These are phyloP conservation scores for Onthophagus sagittarius DNA, from an alignment of 2,888 invertebrate genomes.

Conservation along the genomic window DNA sequence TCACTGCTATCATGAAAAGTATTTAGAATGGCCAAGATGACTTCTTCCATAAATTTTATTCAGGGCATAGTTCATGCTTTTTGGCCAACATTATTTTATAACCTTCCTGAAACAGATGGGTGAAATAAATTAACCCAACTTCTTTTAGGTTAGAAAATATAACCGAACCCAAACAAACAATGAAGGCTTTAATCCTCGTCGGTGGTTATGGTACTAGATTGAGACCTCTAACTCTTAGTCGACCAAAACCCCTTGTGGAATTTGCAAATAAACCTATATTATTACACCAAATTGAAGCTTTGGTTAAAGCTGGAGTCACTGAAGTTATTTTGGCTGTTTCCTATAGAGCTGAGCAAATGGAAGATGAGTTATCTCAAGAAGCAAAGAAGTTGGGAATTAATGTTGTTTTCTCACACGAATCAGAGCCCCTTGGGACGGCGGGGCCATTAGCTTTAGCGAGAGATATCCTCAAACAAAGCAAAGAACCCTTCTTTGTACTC, in stretches of 20 bases:
- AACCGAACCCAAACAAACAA: constrained; percentile 46
- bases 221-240: constrained; percentile 90
- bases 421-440: constrained; percentile 95
- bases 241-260: constrained; percentile 97
- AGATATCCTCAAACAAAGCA: constrained; percentile 65
- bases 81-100: too few species aligned
- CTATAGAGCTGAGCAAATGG: constrained; percentile 96
- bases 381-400: constrained; percentile 87
- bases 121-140: not conserved
- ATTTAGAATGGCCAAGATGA: too few species aligned
- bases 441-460: constrained; percentile 91
- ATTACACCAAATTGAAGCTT: constrained; percentile 91
- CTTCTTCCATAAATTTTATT: too few species aligned
- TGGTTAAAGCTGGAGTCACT: constrained; percentile 79
- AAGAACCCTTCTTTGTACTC: constrained; percentile 95
- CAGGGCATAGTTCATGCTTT: too few species aligned
- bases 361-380: constrained; percentile 81
- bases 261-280: constrained; percentile 99
- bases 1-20: too few species aligned
- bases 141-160: not conserved
- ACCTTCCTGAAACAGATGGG: too few species aligned
- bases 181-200: constrained; percentile 95
- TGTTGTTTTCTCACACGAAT: constrained; percentile 91
- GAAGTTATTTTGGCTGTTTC: constrained; percentile 97
- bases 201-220: constrained; percentile 98